Evolutionary conservation across 30 jellyfish, hydroid and myxozoan species (phyloP), one percentile per base, ranked within the genome.

Genomic region (Rhopilema esculentum): DNA sequence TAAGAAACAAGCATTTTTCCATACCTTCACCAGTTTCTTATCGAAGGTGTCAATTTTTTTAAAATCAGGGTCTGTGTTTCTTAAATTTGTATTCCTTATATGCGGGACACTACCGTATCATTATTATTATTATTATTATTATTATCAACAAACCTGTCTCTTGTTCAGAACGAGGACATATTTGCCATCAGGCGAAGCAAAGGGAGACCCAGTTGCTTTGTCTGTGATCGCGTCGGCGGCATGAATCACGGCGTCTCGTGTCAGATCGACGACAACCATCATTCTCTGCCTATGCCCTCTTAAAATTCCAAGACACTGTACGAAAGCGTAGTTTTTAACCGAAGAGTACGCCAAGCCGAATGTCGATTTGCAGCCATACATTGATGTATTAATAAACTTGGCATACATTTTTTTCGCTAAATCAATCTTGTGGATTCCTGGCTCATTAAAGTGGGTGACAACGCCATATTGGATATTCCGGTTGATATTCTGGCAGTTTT

Each of bases 101-200:
- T n/a, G n/a, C n/a, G n/a, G n/a, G n/a, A n/a, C n/a, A n/a, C 73
- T 2, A 24, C 73, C 17, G 73, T 63, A 24, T 7, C 73, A 63
- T 7, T 40, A 40, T 40, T 12, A 40, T 2, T 0, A 24, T 51
- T 24, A 48, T 19, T 4, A 9, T 0, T 8, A 0, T 49, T 9
- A 49, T n/a, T 19, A 28, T 77, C 64, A 72, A 62, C 61, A 79
- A 23, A 77, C 88, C 88, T 64, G 25, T 12, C 62, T 31, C 31
- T 31, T 15, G 70, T 79, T 79, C 49, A 79, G 48, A 64, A 79
- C 69, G 62, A 79, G 53, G n/a, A 79, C 40, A 62, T 57, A 79
- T 62, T 62, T 79, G 8, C 88, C 88, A 79, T 79, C 88, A 1
- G 88, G 88, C 62, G 88, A 79, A 8, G 88, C 69, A 79, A 53